These are phyloP conservation scores for Cephus cinctus DNA, from an alignment of 1,140 invertebrate genomes.

Conservation along the genomic window DNA sequence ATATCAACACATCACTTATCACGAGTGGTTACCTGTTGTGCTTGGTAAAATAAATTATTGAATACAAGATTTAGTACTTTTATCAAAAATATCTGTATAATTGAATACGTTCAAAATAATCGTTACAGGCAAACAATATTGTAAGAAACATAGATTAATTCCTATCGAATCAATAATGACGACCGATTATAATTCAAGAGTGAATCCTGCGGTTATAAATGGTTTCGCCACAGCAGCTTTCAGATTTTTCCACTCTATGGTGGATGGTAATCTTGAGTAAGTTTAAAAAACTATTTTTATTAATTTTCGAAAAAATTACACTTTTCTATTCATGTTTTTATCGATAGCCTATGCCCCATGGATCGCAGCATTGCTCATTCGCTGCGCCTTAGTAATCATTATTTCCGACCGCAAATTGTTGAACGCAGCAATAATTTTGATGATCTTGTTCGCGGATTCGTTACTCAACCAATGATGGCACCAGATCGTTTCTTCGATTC, in stretches of 20 bases:
- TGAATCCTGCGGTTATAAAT: slow-evolving; percentile 65
- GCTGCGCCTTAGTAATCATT: slow-evolving; percentile 57
- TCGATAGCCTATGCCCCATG: slow-evolving; percentile 1
- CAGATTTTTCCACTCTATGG: slow-evolving; percentile 63
- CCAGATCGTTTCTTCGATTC: slow-evolving; percentile 59
- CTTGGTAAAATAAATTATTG: slow-evolving; percentile 43
- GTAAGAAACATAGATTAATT: not conserved
- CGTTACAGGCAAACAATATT: not conserved
- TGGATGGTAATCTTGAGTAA: slow-evolving; percentile 50
- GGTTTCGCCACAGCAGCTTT: slow-evolving; percentile 65
- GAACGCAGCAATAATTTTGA: slow-evolving; percentile 55
- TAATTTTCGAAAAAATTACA: not conserved
- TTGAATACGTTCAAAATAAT: no score
- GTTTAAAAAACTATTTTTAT: not conserved
- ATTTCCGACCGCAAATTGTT: slow-evolving; percentile 56
- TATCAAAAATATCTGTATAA: no score
- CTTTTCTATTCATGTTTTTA: slow-evolving; percentile 1
- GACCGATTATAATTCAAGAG: slow-evolving; percentile 61
- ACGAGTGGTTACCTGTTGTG: slow-evolving; percentile 63
- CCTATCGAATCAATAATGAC: slow-evolving; percentile 1
- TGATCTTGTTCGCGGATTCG: slow-evolving; percentile 57
- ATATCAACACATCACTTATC: slow-evolving; percentile 63
- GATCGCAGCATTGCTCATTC: slow-evolving; percentile 49
- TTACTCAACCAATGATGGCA: slow-evolving; percentile 56
- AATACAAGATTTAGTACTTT: not conserved